Base-by-base conservation (phyloP, 2,113 vertebrate species). In the Sinocyclocheilus maitianheensis region DNA sequence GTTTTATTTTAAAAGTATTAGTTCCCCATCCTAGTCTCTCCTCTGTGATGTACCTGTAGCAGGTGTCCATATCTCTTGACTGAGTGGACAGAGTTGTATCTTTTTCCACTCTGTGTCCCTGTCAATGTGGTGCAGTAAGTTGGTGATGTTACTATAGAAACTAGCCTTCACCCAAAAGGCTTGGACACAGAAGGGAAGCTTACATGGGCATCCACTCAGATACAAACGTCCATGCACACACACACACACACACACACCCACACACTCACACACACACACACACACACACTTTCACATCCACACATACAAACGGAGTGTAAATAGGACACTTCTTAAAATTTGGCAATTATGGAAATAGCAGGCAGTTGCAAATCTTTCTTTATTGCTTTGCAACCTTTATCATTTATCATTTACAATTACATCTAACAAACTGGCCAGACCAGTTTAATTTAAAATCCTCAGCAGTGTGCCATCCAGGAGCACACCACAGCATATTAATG, bases 91-190 rank as follows among this genome's bases (percentile, higher is more conserved):
- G 87, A 91, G 60, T 85, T 85, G 81, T 91, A 83, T 90, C 85
- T 91, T 91, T 92, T 86, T 91, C 87, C 86, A 88, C 92, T 92
- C 72, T 84, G 86, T 90, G 88, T 91, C 88, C 87, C 87, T 89
- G 88, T 88, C 93, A 94, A 93, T 91, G 89, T 84, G 83, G 88
- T 89, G 93, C 90, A 89, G 88, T 85, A 90, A 92, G 90, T 85
- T 87, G 90, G 87, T 86, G 86, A 91, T 90, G 92, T 95, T 94
- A 92, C 94, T 94, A 94, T 94, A 93, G 93, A 93, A 94, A 94
- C 94, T 48, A 89, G 90, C 85, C 75, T 89, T 90, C 65, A 84
- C 63, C 89, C 83, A 77, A 89, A 81, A 88, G 71, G 71, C 81
- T 74, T 69, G 85, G 67, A 91, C 84, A 78, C 53, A 10, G 48